Conservation (phyloP, 2,888 invertebrate species). For the Caenorhabditis sulstoni region DNA sequence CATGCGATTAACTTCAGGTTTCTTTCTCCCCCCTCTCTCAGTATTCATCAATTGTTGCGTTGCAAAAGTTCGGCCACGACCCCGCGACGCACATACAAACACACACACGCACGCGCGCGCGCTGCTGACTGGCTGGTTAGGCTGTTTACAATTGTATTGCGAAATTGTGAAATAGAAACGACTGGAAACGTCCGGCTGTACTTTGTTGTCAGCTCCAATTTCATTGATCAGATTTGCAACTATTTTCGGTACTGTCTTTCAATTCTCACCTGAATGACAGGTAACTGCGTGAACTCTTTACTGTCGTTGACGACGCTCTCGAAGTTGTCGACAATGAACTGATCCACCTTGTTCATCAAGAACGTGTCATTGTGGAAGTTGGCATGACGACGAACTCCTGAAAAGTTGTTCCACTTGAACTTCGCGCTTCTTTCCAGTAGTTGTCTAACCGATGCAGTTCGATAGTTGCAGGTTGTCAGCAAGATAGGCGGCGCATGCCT, state of each 20-base stretch:
- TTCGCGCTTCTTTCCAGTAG: background rate
- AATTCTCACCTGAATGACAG: conserved; percentile 75
- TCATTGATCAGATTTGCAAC: background rate
- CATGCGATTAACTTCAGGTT: conserved; percentile 10
- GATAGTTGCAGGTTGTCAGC: conserved; percentile 85
- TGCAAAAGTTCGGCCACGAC: conserved; percentile 20
- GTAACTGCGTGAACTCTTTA: conserved; percentile 78
- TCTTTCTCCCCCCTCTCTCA: too few species aligned
- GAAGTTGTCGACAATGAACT: conserved; percentile 76
- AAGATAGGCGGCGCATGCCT: conserved; percentile 86
- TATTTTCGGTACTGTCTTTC: conserved; percentile 3
- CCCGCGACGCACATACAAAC: background rate
- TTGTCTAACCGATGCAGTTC: conserved; percentile 82
- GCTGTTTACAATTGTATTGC: background rate
- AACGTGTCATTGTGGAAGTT: conserved; percentile 78
- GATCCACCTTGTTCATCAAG: conserved; percentile 76
- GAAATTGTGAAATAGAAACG: conserved; percentile 1
- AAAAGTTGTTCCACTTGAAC: conserved; percentile 6
- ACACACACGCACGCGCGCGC: background rate
- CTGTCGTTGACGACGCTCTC: conserved; percentile 72
- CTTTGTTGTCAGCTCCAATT: background rate
- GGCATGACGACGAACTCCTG: conserved; percentile 78
- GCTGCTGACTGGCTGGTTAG: background rate
- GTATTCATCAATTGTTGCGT: background rate
- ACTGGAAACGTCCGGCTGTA: conserved; percentile 3